Base-by-base conservation (phyloP, 2,888 invertebrate species). In the Aspidiotus destructor region DNA sequence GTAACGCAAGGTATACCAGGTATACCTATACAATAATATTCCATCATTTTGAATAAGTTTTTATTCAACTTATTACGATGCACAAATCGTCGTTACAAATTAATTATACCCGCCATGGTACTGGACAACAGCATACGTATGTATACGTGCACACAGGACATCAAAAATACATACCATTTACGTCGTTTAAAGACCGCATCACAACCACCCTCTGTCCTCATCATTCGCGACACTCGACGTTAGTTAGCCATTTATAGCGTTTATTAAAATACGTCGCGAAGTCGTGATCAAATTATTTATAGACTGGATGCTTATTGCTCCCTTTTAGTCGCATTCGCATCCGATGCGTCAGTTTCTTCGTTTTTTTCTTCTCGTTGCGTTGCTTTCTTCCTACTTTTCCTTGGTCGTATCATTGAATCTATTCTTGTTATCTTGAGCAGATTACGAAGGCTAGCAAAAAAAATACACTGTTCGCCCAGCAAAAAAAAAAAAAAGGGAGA, bases 221-320 rank as follows among this genome's bases (percentile, higher is more conserved):
- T 48, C n/a, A n/a, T 48, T 48, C 1, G 28, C 28, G 28, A 28
- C 28, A 28, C 48, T 11, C 10, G 48, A 13, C 48, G 48, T 11
- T 48, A 48, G 48, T 48, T 48, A 48, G n/a, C 48, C 48, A 48
- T 48, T 48, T 48, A 48, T 48, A 48, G 48, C 11, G n/a, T 48
- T 48, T 48, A 48, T 48, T 48, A 48, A n/a, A 48, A 48, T 48
- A 48, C 48, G 48, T 48, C 48, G 48, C 48, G 6, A 48, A 48
- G 48, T 48, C 48, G 48, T 48, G 48, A 48, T 3, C 48, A n/a
- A 48, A 48, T 48, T 48, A 48, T 48, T 48, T 48, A 48, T 48
- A 48, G 48, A 48, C 48, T 28, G n/a, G n/a, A n/a, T n/a, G 48
- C 48, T 48, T 48, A 48, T 48, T n/a, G 48, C 48, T n/a, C 48